phyloP scores from a whole-genome alignment of 2,888 invertebrate genomes.

The Torymus aiolomorphi region DNA sequence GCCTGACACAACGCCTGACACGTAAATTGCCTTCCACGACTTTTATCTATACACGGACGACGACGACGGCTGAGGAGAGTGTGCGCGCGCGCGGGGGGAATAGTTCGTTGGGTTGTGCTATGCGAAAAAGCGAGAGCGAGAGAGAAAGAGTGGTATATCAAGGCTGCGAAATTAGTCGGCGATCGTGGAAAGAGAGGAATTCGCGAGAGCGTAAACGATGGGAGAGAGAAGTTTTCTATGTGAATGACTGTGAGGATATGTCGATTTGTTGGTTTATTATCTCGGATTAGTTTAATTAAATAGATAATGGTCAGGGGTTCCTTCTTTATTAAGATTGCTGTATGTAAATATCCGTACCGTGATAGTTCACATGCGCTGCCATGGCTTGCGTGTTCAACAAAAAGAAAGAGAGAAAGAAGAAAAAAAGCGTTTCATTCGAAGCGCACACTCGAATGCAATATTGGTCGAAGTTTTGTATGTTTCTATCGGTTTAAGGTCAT shows the following conservation, averaged over 20 bases:
- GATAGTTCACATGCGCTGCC: no score
- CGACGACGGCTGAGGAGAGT: constrained; percentile 19
- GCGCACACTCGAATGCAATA: constrained; percentile 43
- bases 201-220: neutral
- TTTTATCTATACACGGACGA: constrained; percentile 47
- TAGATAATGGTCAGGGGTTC: no score
- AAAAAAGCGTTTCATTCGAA: constrained; percentile 22
- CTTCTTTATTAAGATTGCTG: no score
- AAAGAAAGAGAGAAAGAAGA: neutral
- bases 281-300: no score
- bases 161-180: neutral
- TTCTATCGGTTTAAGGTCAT: constrained; percentile 43
- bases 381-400: constrained; percentile 61
- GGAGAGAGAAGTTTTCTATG: neutral
- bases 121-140: neutral
- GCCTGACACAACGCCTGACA: constrained; percentile 69
- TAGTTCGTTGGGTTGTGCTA: neutral
- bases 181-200: neutral
- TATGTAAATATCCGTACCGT: no score
- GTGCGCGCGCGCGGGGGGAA: no score
- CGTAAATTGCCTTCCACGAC: constrained; percentile 67
- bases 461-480: constrained; percentile 44
- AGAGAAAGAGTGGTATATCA: constrained; percentile 2
- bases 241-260: no score
- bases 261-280: no score